Conservation (phyloP, 1,140 invertebrate genomes). For the Caenorhabditis latens region DNA sequence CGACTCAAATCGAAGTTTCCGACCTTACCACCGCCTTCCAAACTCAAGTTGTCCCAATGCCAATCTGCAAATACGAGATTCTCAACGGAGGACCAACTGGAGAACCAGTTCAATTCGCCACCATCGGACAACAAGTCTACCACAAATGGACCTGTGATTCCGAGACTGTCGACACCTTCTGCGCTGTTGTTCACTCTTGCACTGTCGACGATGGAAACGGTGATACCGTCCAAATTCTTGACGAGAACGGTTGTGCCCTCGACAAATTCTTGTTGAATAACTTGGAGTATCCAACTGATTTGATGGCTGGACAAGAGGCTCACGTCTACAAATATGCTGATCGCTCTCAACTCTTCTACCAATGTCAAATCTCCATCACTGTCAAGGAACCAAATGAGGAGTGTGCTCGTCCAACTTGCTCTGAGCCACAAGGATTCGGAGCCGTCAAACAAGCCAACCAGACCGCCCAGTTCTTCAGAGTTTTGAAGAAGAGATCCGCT, state of each 20-base stretch:
- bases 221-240: conserved; percentile 66
- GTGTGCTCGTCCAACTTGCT: conserved; percentile 66
- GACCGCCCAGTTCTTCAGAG: conserved; percentile 62
- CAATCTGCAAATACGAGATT: conserved; percentile 69
- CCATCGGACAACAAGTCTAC: conserved; percentile 69
- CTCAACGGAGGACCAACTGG: conserved; percentile 69
- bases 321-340: conserved; percentile 72
- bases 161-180: conserved; percentile 69
- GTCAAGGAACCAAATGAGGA: conserved; percentile 68
- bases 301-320: conserved; percentile 70
- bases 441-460: conserved; percentile 58
- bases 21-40: conserved; percentile 70
- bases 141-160: conserved; percentile 71
- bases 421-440: conserved; percentile 67
- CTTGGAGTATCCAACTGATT: conserved; percentile 68
- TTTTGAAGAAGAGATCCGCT: conserved; percentile 59
- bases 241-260: conserved; percentile 68
- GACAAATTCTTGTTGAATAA: conserved; percentile 67
- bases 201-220: conserved; percentile 70
- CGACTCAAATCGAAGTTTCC: conserved; percentile 67
- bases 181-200: conserved; percentile 68
- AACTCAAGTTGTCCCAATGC: conserved; percentile 69
- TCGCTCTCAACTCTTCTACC: conserved; percentile 67
- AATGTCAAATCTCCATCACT: conserved; percentile 70
- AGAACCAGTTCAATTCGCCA: conserved; percentile 67